Percentiles rank a stretch among this genome's conserved stretches.
Evolutionary conservation across 2,797 vertebrate species (phyloP).

Genomic region (Pitangus sulphuratus): DNA sequence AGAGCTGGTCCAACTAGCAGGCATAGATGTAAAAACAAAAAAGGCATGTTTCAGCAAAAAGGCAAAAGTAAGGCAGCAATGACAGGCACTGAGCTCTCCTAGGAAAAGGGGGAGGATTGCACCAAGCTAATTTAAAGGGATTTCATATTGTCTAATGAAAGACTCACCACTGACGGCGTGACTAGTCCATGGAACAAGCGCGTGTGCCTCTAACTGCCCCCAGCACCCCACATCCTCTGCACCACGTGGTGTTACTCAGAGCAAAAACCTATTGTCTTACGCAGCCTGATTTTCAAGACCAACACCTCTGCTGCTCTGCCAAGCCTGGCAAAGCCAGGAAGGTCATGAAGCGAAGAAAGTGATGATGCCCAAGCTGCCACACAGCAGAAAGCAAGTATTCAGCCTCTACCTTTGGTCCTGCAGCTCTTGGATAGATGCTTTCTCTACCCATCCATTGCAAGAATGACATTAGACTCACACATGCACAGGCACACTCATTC

Average conservation of each 20-base stretch:
- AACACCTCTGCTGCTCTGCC: background rate
- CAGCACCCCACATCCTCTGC: background rate
- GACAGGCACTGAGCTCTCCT: background rate
- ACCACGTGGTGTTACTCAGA: background rate
- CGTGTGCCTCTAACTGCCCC: background rate
- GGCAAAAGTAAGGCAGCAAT: background rate
- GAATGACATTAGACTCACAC: constrained; percentile 53
- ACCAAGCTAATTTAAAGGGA: constrained; percentile 2
- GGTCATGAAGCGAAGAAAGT: fast-evolving
- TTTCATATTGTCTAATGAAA: constrained; percentile 24
- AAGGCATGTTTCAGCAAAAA: constrained; percentile 37
- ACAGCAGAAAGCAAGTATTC: background rate
- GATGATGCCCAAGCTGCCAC: background rate
- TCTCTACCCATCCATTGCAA: constrained; percentile 59
- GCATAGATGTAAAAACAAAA: constrained; percentile 13
- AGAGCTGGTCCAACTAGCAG: background rate
- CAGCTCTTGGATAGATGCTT: constrained; percentile 32
- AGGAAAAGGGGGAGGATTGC: background rate
- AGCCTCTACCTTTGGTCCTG: constrained; percentile 17
- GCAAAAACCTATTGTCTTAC: background rate
- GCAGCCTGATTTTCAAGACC: background rate
- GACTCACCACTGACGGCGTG: background rate
- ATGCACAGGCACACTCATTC: constrained; percentile 50
- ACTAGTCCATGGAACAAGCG: background rate
- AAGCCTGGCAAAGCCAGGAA: background rate